Base-by-base conservation (phyloP, 2,888 invertebrate genomes). In the Cryptocephalus moraei region DNA sequence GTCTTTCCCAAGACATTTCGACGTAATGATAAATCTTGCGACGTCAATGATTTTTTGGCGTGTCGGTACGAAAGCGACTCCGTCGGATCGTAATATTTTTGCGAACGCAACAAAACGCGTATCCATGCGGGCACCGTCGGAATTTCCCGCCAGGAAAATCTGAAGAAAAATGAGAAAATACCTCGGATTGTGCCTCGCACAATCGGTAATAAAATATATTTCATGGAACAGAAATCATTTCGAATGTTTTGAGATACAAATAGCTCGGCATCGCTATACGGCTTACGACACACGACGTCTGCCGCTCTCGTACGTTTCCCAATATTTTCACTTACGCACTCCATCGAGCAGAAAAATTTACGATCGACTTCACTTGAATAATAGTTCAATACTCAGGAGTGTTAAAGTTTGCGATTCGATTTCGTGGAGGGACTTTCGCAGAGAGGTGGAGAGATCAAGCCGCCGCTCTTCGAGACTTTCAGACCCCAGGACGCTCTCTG, bases 341-440 rank as follows among this genome's bases (percentile, higher is more conserved):
- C 63, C 59, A 62, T 66, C 66, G 63, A 61, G 63, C 64, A 62
- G 64, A 66, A 67, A 53, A 64, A 56, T 67, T 64, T 60, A 65
- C 67, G 68, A 65, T 58, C 64, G 67, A 66, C 65, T 67, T 66
- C 65, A 62, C 63, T 62, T 65, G 66, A 65, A 66, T 63, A 65
- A 66, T 66, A 61, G 64, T 61, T 63, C 62, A 62, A 64, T 63
- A 64, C 62, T 62, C 58, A 56, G 55, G 58, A 64, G 64, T 63
- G 64, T 52, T 58, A 60, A 60, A 61, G 58, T 59, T 61, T 53
- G 59, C 58, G 56, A 58, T 54, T 58, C 58, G 56, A 58, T 58
- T 56, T 54, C 52, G 48, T 2, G 49, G 52, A 56, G 55, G 52
- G 54, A 52, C 48, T 52, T 43, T 42, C n/a, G 33, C 44, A 39